Evolutionary conservation across 2,113 vertebrate species (phyloP), one percentile per base, ranked within the genome.

Genomic region (Indri indri): DNA sequence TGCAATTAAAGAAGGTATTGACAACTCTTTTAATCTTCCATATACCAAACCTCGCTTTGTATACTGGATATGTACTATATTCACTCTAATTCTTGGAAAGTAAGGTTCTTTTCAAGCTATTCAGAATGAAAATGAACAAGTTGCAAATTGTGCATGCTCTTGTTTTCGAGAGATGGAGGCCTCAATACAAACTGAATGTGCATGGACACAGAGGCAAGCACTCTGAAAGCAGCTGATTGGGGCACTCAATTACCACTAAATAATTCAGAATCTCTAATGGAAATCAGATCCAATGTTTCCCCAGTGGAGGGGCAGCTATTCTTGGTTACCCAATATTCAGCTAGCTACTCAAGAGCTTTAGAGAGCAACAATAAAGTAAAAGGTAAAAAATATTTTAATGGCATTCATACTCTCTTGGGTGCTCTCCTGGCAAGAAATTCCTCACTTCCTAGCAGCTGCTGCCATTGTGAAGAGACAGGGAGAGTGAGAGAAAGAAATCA

Each of bases 181-280:
- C n/a, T 66, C 52, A 22, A 16, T 30, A 32, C 0, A 0, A 76
- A 76, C 23, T 57, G 88, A 88, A 90, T 66, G 27, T 96, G 96
- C 98, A 97, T 96, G 93, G 85, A 92, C 7, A 34, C 74, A 87
- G 96, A 96, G 92, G 93, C 63, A 54, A 52, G 52, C 82, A 73
- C 96, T 98, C 88, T 80, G 96, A 92, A 95, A 91, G 89, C 0
- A 93, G 90, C 3, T 97, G 97, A 98, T 96, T 96, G 96, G 96
- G 92, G 16, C 83, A 95, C 94, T 98, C 10, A 6, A 42, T 95
- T 98, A 93, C 95, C 96, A 97, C 97, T 99, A 99, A 99, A 99
- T 99, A 99, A 99, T 99, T 99, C 97, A 99, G 90, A 86, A 95
- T 95, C 90, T 73, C 97, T 99, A 99, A 99, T 98, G 98, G 99